Conservation (phyloP, 2,888 invertebrate genomes). For the Antheraea yamamai region DNA sequence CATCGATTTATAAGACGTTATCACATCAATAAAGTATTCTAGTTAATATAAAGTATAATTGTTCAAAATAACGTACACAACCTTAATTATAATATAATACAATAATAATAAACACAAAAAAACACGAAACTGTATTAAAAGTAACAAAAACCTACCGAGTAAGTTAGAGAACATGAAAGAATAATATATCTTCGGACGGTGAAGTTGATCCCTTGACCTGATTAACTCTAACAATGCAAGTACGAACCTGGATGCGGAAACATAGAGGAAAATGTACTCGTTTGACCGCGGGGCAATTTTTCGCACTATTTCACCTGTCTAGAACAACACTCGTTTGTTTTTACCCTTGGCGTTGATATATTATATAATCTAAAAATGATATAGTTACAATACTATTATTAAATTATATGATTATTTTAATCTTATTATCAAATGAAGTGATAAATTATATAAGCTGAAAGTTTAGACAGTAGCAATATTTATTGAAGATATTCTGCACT, state of each 20-base stretch:
- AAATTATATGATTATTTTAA: too few species aligned
- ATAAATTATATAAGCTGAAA: too few species aligned
- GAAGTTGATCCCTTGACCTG: slow-evolving; percentile 18
- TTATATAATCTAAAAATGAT: slow-evolving; percentile 39
- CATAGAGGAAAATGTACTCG: slow-evolving; percentile 43
- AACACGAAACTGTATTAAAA: neutral
- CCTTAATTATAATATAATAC: neutral
- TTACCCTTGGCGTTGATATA: slow-evolving; percentile 37
- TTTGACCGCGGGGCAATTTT: slow-evolving; percentile 71
- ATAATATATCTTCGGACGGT: neutral
- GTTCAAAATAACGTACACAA: neutral
- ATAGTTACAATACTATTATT: neutral
- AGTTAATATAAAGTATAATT: too few species aligned
- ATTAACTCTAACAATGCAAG: slow-evolving; percentile 20
- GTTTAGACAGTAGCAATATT: too few species aligned
- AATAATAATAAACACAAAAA: neutral
- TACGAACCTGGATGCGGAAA: slow-evolving; percentile 17
- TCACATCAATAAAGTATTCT: too few species aligned
- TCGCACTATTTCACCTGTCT: slow-evolving; percentile 80
- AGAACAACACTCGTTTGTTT: slow-evolving; percentile 58
- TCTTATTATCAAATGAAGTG: too few species aligned
- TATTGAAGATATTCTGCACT: too few species aligned
- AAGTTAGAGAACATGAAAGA: slow-evolving; percentile 9
- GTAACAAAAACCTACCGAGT: neutral
- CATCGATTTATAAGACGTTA: too few species aligned